A percentile compares a stretch with the other conserved stretches of the same genome.
Conservation (phyloP, 37 sponge, comb jelly and placozoan species). For the Theonella swinhoei region DNA sequence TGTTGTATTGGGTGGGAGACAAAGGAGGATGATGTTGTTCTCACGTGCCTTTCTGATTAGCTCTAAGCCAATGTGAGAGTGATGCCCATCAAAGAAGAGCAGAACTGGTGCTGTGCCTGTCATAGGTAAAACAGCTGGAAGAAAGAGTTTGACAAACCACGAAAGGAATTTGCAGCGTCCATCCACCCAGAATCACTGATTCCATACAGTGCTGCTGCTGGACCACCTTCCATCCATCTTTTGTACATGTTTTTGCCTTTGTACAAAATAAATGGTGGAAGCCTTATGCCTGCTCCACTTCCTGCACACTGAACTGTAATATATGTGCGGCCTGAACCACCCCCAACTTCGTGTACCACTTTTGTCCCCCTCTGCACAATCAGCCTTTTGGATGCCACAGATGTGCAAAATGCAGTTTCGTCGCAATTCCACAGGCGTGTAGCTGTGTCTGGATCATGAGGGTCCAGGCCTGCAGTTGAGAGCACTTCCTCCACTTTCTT, state of each 20-base stretch:
- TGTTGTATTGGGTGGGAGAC: constrained; percentile 56
- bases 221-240: constrained; percentile 51
- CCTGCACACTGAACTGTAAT: constrained; percentile 33
- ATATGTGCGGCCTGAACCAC: constrained; percentile 16
- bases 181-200: constrained; percentile 64
- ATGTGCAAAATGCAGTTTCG: too few species aligned
- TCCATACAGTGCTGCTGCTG: constrained; percentile 44
- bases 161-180: constrained; percentile 44
- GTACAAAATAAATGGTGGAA: constrained; percentile 30
- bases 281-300: constrained; percentile 1
- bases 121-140: constrained; percentile 30
- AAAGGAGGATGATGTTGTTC: constrained; percentile 41
- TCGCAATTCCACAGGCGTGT: constrained; percentile 25
- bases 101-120: constrained; percentile 23
- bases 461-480: not conserved
- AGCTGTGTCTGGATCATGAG: constrained; percentile 10
- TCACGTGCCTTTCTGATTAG: constrained; percentile 28
- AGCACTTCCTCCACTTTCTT: too few species aligned
- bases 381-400: too few species aligned
- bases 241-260: constrained; percentile 47
- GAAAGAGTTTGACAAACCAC: constrained; percentile 55
- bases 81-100: constrained; percentile 74
- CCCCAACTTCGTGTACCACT: not conserved
- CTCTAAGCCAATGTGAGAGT: constrained; percentile 41
- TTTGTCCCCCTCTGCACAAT: constrained; percentile 21